Evolutionary conservation across 2,113 vertebrate species (phyloP).

Genomic region (Uria aalge): DNA sequence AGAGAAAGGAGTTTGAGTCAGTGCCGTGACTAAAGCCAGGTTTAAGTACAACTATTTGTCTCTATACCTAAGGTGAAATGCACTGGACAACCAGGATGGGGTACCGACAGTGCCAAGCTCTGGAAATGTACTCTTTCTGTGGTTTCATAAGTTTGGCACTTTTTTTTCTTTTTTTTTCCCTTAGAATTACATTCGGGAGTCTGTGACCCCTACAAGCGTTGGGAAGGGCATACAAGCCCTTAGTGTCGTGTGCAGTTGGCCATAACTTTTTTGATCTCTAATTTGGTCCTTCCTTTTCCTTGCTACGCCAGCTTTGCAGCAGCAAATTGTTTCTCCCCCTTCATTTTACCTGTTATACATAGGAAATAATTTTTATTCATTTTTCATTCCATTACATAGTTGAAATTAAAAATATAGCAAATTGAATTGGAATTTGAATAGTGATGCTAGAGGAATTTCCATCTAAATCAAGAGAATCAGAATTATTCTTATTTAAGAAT

Average conservation of each 20-base stretch:
- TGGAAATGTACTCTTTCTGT: neutral
- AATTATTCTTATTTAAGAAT: conserved; percentile 47
- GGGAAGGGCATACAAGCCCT: neutral
- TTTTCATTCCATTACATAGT: neutral
- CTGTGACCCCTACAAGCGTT: neutral
- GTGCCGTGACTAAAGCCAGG: neutral
- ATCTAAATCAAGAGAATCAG: conserved; percentile 6
- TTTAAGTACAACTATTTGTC: neutral
- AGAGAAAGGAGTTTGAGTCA: neutral
- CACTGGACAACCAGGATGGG: neutral
- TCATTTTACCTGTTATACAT: neutral
- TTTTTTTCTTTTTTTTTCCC: no score
- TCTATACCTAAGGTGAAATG: neutral
- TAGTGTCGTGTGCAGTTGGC: neutral
- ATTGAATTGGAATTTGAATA: neutral
- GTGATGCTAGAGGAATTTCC: neutral
- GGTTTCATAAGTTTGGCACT: accelerated
- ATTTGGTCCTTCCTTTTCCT: neutral
- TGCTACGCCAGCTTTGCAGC: neutral
- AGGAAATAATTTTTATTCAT: neutral
- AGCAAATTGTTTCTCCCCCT: neutral
- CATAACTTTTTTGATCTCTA: neutral
- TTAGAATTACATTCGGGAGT: neutral
- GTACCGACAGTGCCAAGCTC: neutral
- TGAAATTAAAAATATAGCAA: conserved; percentile 26